Conservation (phyloP, 1,140 invertebrate genomes). For the Atta colombica region DNA sequence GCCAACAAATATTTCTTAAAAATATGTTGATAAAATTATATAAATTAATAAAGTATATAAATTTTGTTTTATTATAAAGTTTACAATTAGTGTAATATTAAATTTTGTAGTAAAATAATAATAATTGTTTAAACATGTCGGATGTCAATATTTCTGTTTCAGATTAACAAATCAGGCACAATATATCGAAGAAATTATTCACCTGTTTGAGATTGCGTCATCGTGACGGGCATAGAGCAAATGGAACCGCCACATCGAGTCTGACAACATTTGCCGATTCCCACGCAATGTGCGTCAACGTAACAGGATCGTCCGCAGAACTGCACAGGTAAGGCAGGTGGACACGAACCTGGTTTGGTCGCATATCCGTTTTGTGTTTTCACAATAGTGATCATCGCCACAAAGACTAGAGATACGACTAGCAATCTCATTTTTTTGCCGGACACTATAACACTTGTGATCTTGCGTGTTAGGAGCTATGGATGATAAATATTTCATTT, state of each 20-base stretch:
- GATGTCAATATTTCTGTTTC: neutral
- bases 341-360: constrained; percentile 81
- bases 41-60: neutral
- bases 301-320: constrained; percentile 81
- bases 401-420: neutral
- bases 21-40: neutral
- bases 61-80: neutral
- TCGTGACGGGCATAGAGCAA: constrained; percentile 87
- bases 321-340: constrained; percentile 79
- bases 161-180: neutral
- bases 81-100: neutral
- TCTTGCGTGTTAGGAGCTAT: neutral
- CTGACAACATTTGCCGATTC: constrained; percentile 86
- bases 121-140: neutral
- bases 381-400: neutral
- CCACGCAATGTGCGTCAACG: constrained; percentile 79
- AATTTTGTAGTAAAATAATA: neutral
- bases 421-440: constrained; percentile 52
- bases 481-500: constrained; percentile 9
- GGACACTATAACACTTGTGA: neutral
- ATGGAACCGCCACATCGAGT: constrained; percentile 87
- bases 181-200: neutral
- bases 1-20: neutral
- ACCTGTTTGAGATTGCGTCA: constrained; percentile 40
- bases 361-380: constrained; percentile 46